Conservation (phyloP, 2,888 invertebrate genomes). For the Melikaiella ostensackeni region DNA sequence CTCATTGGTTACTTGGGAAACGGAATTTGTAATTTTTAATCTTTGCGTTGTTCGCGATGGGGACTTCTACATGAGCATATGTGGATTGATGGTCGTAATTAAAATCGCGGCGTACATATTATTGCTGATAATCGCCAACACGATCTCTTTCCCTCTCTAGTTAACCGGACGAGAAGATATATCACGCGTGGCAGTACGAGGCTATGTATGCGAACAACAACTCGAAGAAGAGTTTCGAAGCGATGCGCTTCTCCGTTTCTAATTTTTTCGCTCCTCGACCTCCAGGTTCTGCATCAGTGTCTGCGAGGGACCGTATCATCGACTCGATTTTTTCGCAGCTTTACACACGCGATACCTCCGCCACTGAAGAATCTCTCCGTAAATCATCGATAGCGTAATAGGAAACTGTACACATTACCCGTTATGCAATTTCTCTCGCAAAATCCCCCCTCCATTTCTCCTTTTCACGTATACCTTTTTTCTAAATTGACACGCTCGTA, state of each 20-base stretch:
- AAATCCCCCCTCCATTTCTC: constrained; percentile 24
- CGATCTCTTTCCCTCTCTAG: constrained; percentile 52
- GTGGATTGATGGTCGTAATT: constrained; percentile 50
- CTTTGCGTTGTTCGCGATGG: constrained; percentile 11
- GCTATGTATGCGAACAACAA: constrained; percentile 13
- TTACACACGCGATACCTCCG: constrained; percentile 56
- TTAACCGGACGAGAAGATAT: constrained; percentile 55
- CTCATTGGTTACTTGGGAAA: no score
- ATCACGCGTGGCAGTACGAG: constrained; percentile 45
- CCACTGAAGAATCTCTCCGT: constrained; percentile 55
- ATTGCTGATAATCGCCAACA: constrained; percentile 58
- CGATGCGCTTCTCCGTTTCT: constrained; percentile 33
- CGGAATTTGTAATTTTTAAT: neutral
- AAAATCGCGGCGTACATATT: constrained; percentile 57
- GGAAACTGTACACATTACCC: constrained; percentile 31
- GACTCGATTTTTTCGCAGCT: constrained; percentile 55
- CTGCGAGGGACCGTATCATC: constrained; percentile 29
- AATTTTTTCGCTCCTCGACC: constrained; percentile 12
- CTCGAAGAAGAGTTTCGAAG: constrained; percentile 40
- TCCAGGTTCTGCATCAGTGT: neutral
- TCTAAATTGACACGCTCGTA: constrained; percentile 36
- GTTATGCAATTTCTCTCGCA: constrained; percentile 34
- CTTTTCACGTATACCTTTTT: constrained; percentile 14
- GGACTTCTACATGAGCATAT: neutral
- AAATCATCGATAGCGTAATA: constrained; percentile 58